Evolutionary conservation across 2,888 invertebrate genomes (phyloP).

Genomic region (Stenurella melanura): DNA sequence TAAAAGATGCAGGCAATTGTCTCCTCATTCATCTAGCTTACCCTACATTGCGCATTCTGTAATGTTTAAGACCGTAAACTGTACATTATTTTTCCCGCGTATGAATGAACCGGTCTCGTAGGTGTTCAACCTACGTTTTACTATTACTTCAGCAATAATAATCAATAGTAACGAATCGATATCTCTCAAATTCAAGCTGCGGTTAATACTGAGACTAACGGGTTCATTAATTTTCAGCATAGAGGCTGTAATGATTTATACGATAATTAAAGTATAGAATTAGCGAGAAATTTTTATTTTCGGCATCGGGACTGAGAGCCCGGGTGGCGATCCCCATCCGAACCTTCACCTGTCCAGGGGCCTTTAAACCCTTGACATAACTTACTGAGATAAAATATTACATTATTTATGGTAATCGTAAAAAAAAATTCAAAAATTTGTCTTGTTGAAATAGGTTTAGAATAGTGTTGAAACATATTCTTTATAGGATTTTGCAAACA

Average conservation of each 20-base stretch:
- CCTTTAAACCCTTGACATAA: too few species aligned
- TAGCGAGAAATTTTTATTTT: not conserved
- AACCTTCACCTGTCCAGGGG: too few species aligned
- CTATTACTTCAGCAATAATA: constrained; percentile 5
- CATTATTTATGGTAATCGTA: too few species aligned
- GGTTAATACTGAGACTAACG: not conserved
- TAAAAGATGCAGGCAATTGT: not conserved
- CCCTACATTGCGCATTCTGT: not conserved
- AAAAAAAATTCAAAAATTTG: too few species aligned
- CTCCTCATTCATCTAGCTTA: not conserved
- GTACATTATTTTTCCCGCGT: constrained; percentile 20
- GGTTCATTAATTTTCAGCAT: not conserved
- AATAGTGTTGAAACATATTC: too few species aligned
- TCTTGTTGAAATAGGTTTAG: too few species aligned
- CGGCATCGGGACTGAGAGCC: too few species aligned
- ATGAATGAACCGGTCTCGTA: constrained; percentile 27
- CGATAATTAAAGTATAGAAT: not conserved
- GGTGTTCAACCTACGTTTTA: constrained; percentile 18
- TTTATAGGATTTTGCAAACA: too few species aligned
- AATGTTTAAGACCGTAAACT: constrained; percentile 12
- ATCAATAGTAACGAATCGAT: constrained; percentile 1
- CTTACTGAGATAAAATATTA: too few species aligned
- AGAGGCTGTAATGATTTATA: not conserved
- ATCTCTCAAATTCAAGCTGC: constrained; percentile 6
- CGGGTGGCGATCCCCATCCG: too few species aligned